These are phyloP conservation scores for Drosophila conformis DNA, from an alignment of 2,888 invertebrate species.

Conservation along the genomic window DNA sequence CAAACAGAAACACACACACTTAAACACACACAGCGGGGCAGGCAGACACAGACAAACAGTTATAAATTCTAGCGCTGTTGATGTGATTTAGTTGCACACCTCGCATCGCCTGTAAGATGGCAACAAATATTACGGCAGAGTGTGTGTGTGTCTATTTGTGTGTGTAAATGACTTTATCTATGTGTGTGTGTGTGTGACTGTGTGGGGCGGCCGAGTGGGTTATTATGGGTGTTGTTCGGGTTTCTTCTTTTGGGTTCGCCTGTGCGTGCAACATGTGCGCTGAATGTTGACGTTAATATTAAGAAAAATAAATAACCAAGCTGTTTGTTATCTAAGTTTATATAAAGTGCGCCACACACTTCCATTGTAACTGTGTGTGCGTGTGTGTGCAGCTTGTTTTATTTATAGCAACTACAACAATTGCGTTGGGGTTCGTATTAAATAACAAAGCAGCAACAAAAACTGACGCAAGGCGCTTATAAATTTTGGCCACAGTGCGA, in stretches of 20 bases:
- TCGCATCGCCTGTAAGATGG: conserved; percentile 78
- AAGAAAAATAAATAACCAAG: conserved; percentile 80
- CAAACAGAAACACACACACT: conserved; percentile 13
- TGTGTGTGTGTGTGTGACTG: conserved; percentile 52
- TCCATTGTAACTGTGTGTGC: background rate
- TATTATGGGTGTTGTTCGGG: conserved; percentile 10
- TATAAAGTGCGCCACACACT: conserved; percentile 64
- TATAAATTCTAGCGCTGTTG: conserved; percentile 76
- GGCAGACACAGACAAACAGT: conserved; percentile 55
- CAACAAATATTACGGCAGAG: conserved; percentile 72
- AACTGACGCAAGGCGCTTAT: conserved; percentile 71
- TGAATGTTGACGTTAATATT: conserved; percentile 81
- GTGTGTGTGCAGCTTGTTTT: conserved; percentile 60
- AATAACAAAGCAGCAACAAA: conserved; percentile 66
- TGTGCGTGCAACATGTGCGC: conserved; percentile 80
- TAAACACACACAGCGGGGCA: conserved; percentile 14
- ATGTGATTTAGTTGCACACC: conserved; percentile 81
- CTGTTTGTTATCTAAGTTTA: conserved; percentile 79
- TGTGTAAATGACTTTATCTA: conserved; percentile 77
- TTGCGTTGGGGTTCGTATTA: conserved; percentile 71
- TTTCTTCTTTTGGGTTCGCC: conserved; percentile 40
- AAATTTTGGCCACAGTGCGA: conserved; percentile 64
- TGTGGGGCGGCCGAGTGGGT: conserved; percentile 7
- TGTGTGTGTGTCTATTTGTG: conserved; percentile 25
- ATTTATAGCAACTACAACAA: conserved; percentile 78